Percentiles rank a stretch among this genome's conserved stretches.
Conservation (phyloP, 2,888 invertebrate species). For the Yponomeuta cagnagella region DNA sequence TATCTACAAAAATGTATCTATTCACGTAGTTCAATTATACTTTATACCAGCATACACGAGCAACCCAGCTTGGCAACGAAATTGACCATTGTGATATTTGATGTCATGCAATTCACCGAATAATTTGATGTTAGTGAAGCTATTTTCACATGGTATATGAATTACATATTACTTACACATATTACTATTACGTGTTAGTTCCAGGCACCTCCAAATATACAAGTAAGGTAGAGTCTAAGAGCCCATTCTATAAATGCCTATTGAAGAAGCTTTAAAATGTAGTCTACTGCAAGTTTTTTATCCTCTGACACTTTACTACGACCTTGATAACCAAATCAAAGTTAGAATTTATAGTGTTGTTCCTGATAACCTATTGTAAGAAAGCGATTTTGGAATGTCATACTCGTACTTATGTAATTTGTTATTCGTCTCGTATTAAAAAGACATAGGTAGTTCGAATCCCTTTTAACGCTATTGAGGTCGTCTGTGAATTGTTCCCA, state of each 20-base stretch:
- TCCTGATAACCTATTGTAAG: background rate
- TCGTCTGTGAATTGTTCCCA: too few relatives aligned
- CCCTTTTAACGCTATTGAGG: too few relatives aligned
- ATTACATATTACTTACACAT: background rate
- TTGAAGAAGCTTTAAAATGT: conserved; percentile 13
- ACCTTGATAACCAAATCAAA: background rate
- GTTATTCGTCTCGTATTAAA: too few relatives aligned
- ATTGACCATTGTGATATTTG: background rate
- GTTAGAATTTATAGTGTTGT: background rate
- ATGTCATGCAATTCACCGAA: background rate
- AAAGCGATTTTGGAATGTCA: too few relatives aligned
- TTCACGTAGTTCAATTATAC: background rate
- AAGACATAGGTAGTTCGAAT: too few relatives aligned
- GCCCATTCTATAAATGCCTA: conserved; percentile 7
- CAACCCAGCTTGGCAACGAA: background rate
- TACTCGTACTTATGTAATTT: too few relatives aligned
- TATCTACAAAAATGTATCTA: background rate
- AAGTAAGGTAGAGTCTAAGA: background rate
- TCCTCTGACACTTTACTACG: background rate
- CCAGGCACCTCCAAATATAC: background rate
- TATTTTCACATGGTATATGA: background rate
- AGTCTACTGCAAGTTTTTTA: conserved; percentile 8
- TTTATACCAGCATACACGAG: background rate
- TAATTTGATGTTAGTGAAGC: background rate
- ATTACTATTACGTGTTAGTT: background rate